Conservation (phyloP, 30 jellyfish, hydroid and myxozoan genomes). For the Aurelia aurita region DNA sequence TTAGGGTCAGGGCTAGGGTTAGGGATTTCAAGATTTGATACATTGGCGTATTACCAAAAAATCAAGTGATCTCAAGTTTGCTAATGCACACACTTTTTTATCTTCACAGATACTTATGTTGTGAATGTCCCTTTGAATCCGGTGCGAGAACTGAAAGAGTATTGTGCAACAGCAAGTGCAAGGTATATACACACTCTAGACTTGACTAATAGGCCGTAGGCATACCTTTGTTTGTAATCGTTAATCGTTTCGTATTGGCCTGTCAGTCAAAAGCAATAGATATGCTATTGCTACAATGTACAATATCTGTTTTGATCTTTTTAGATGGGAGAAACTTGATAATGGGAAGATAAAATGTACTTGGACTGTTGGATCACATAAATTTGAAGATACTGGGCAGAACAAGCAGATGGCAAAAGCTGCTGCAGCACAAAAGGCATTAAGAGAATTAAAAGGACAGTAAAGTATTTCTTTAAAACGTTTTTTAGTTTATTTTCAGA, state of each 20-base stretch:
- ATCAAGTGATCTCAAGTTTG: too few relatives aligned
- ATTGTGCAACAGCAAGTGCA: slow-evolving; percentile 50
- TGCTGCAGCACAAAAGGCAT: slow-evolving; percentile 78
- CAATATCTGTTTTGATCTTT: not conserved
- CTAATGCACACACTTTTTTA: not conserved
- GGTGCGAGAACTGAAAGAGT: slow-evolving; percentile 59
- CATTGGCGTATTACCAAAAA: too few relatives aligned
- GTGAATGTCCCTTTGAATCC: slow-evolving; percentile 72
- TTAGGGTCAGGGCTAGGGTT: too few relatives aligned
- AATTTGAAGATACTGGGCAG: slow-evolving; percentile 62
- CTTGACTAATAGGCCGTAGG: too few relatives aligned
- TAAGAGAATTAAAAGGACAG: slow-evolving; percentile 3
- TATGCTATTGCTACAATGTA: too few relatives aligned
- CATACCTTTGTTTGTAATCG: too few relatives aligned
- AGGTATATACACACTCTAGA: slow-evolving; percentile 35
- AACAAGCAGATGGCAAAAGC: slow-evolving; percentile 77
- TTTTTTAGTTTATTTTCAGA: not conserved
- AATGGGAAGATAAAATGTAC: slow-evolving; percentile 62
- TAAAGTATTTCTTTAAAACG: not conserved
- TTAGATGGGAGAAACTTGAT: slow-evolving; percentile 43
- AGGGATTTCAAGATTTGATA: too few relatives aligned
- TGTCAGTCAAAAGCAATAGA: too few relatives aligned
- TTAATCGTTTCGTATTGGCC: too few relatives aligned
- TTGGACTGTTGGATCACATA: slow-evolving; percentile 42
- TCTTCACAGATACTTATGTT: slow-evolving; percentile 57